These are phyloP conservation scores for Pseudomyrmex gracilis DNA, from an alignment of 1,140 invertebrate genomes.

Conservation along the genomic window DNA sequence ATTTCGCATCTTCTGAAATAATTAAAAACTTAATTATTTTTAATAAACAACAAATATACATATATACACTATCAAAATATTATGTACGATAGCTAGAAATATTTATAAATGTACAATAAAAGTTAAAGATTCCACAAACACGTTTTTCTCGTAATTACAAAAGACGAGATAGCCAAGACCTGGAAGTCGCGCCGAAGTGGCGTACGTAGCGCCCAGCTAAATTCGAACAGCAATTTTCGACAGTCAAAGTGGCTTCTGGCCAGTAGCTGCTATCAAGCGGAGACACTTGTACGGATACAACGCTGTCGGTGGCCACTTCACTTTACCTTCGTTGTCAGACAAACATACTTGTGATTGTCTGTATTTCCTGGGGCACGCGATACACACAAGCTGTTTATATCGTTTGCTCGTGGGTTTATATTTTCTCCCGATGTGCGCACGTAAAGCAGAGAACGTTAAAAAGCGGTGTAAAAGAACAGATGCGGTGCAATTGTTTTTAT, in stretches of 20 bases:
- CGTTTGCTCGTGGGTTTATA: conserved; percentile 11
- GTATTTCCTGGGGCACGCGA: background rate
- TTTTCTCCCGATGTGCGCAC: background rate
- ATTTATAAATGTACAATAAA: too few relatives aligned
- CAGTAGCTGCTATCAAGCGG: conserved; percentile 32
- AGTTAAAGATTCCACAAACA: too few relatives aligned
- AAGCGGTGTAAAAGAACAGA: background rate
- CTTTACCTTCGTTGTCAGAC: conserved; percentile 46
- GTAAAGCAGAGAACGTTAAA: background rate
- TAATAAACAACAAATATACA: too few relatives aligned
- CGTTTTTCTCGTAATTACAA: too few relatives aligned
- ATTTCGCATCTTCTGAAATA: background rate
- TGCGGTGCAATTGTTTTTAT: background rate
- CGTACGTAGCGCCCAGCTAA: background rate
- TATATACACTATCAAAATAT: too few relatives aligned
- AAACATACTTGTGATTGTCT: conserved; percentile 43
- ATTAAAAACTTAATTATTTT: too few relatives aligned
- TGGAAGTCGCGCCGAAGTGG: too few relatives aligned
- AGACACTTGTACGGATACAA: conserved; percentile 59
- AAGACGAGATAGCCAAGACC: too few relatives aligned
- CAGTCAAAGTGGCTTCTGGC: conserved; percentile 36
- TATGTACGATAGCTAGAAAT: too few relatives aligned
- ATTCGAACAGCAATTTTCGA: conserved; percentile 16
- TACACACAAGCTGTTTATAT: conserved; percentile 48
- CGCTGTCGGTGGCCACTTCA: conserved; percentile 50